Evolutionary conservation across 1,140 invertebrate genomes (phyloP).

Genomic region (Drosophila elegans): DNA sequence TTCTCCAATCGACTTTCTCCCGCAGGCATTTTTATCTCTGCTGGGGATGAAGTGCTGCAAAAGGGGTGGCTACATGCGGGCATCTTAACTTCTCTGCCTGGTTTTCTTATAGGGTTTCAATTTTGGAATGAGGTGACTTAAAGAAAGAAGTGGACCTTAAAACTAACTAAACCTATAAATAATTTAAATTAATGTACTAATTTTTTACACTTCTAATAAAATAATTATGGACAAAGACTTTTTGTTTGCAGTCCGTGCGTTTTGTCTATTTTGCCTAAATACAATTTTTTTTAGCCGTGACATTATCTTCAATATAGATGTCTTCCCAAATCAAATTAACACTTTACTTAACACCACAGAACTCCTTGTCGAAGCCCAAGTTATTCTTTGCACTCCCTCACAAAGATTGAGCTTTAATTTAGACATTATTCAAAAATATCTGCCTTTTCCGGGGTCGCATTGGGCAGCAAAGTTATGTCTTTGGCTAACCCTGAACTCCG

Average conservation of each 20-base stretch:
- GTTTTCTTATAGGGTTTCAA: not conserved
- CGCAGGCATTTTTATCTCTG: slow-evolving; percentile 32
- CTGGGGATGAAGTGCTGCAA: slow-evolving; percentile 13
- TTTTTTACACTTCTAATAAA: too few relatives aligned
- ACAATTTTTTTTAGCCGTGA: too few relatives aligned
- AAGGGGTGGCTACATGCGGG: slow-evolving; percentile 10
- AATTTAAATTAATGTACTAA: too few relatives aligned
- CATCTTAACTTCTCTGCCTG: not conserved
- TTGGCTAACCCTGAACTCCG: slow-evolving; percentile 9
- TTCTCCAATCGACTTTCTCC: slow-evolving; percentile 1
- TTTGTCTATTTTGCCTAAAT: too few relatives aligned
- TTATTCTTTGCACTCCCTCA: not conserved
- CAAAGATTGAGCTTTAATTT: slow-evolving; percentile 49
- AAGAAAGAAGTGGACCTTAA: too few relatives aligned
- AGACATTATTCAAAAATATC: slow-evolving; percentile 71
- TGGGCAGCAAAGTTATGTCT: slow-evolving; percentile 58
- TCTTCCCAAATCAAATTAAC: not conserved
- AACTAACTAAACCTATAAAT: too few relatives aligned
- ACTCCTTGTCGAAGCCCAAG: not conserved
- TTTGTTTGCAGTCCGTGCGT: too few relatives aligned
- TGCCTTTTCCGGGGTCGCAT: slow-evolving; percentile 10
- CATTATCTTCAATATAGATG: not conserved
- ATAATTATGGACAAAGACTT: too few relatives aligned
- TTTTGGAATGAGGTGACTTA: too few relatives aligned
- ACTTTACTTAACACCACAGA: not conserved